phyloP scores from a whole-genome alignment of 2,888 invertebrate genomes.

The Malthinus seriepunctatus region DNA sequence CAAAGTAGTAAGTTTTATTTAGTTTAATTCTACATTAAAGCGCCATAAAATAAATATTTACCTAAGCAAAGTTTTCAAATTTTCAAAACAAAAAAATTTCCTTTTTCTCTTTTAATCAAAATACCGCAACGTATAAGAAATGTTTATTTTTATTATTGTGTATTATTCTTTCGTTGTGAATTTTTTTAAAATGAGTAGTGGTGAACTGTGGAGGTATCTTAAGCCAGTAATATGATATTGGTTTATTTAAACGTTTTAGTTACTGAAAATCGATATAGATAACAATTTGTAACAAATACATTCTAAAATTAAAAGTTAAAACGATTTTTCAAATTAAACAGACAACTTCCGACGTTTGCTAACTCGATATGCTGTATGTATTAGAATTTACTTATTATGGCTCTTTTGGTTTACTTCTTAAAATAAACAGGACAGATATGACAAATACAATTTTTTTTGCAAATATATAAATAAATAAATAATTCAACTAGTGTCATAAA shows the following conservation, averaged over 20 bases:
- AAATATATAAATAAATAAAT: conserved; percentile 12
- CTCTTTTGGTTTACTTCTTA: not conserved
- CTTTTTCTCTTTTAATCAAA: not conserved
- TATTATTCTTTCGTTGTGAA: not conserved
- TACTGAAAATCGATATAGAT: conserved; percentile 4
- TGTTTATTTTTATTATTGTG: not conserved
- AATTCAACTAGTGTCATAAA: conserved; percentile 26
- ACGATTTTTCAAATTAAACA: conserved; percentile 1
- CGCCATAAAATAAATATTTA: conserved; percentile 3
- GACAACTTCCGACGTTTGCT: conserved; percentile 5
- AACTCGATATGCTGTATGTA: conserved; percentile 5
- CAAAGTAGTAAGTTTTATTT: conserved; percentile 2
- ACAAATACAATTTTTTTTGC: not conserved
- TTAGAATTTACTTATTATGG: not conserved
- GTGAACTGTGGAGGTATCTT: not conserved
- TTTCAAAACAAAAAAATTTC: not conserved
- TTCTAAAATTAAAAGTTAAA: conserved; percentile 7
- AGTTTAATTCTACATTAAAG: conserved; percentile 3
- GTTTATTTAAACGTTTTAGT: not conserved
- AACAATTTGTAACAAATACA: not conserved
- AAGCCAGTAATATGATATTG: not conserved
- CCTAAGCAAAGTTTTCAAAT: not conserved
- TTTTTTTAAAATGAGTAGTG: not conserved
- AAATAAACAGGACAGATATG: conserved; percentile 2
- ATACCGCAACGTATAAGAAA: too few relatives aligned